Evolutionary conservation across 2,113 vertebrate species (phyloP).

Genomic region (Apeltes quadracus): DNA sequence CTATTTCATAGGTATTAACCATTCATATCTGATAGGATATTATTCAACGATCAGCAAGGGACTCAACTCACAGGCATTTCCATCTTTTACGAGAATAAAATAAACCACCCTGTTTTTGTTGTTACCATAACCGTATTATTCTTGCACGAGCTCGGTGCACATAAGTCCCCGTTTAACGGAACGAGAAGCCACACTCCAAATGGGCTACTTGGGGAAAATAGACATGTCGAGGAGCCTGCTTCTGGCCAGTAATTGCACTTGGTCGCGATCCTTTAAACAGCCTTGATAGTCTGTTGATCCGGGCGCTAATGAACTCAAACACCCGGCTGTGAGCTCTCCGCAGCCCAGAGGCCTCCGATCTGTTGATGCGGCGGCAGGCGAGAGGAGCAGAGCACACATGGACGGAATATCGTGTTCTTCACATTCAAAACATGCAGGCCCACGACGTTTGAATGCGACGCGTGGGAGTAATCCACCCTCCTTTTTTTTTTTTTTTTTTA

Average conservation of each 20-base stretch:
- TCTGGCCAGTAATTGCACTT: constrained; percentile 67
- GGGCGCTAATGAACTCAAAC: constrained; percentile 79
- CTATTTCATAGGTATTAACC: neutral
- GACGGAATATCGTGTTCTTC: constrained; percentile 35
- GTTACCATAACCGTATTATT: constrained; percentile 1
- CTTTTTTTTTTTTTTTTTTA: neutral
- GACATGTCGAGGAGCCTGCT: constrained; percentile 53
- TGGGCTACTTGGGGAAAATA: constrained; percentile 59
- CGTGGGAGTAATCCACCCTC: constrained; percentile 46
- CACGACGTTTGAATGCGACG: constrained; percentile 55
- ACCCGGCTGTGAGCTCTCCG: constrained; percentile 69
- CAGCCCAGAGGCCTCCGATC: constrained; percentile 56
- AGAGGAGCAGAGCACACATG: constrained; percentile 25
- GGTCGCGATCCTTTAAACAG: constrained; percentile 72
- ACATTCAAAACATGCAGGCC: constrained; percentile 62
- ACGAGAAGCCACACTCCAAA: constrained; percentile 44
- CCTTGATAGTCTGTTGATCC: constrained; percentile 77
- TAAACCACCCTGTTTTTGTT: neutral
- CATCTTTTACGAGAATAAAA: neutral
- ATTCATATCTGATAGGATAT: neutral
- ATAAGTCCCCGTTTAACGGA: constrained; percentile 14
- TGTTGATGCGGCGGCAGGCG: constrained; percentile 30
- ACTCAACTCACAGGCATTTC: neutral
- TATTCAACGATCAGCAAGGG: neutral
- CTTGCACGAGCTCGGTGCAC: neutral